Evolutionary conservation across 2,113 vertebrate genomes (phyloP), one percentile per base, ranked within the genome.

Genomic region (Tragelaphus imberbis): DNA sequence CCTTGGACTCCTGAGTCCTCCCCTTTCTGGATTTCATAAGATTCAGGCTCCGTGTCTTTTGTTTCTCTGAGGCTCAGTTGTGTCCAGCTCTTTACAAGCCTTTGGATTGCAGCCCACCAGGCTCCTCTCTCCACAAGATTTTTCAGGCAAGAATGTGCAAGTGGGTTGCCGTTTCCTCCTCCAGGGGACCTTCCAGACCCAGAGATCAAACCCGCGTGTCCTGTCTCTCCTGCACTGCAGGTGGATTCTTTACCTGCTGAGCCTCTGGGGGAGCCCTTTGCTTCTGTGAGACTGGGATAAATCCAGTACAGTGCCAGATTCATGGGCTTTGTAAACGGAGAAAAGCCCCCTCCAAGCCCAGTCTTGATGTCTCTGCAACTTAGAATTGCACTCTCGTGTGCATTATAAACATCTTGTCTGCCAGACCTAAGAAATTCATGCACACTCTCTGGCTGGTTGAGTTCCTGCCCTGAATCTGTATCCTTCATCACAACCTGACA

Each of bases 401-500:
- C 59, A 71, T 91, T 59, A 91, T 77, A 87, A 93, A 94, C 89
- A 95, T 84, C 81, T 93, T 84, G 58, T 71, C 82, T 94, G 79
- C 79, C 92, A 94, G 96, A 63, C 59, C 91, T 94, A 49, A 65
- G 82, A 95, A 97, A 96, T 68, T 89, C 82, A 58, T 61, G 56
- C 56, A 14, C 79, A 40, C n/a, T 94, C 84, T 58, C 84, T 49
- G 47, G 49, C 49, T 96, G 80, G 75, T n/a, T 79, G 92, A 40
- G 14, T 51, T 94, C 59, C 63, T 40, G 56, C 61, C 80, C 7
- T 2, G 49, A 82, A 81, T 92, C 65, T 90, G n/a, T 55, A 77
- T 36, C 75, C 87, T 89, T 96, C 71, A 84, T 94, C 88, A 86
- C 85, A 95, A 92, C 87, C 44, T 97, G 94, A 97, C 97, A 94